phyloP scores from a whole-genome alignment of 2,113 vertebrate genomes.

The Triplophysa tibetana region DNA sequence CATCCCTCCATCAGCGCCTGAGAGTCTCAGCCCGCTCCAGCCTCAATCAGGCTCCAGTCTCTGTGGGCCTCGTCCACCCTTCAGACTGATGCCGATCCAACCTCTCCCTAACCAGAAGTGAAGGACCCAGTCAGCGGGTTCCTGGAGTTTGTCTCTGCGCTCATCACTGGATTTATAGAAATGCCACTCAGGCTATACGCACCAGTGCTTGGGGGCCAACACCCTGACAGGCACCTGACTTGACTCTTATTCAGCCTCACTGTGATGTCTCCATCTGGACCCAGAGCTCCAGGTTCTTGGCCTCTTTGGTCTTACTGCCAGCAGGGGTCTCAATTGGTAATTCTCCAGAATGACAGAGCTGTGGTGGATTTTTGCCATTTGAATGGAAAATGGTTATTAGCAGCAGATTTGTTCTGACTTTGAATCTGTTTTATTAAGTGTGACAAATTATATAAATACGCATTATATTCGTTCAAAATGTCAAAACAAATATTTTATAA shows the following conservation, averaged over 20 bases:
- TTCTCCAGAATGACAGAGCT: neutral
- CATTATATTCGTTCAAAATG: neutral
- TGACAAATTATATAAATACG: neutral
- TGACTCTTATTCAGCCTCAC: conserved; percentile 47
- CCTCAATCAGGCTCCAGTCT: conserved; percentile 28
- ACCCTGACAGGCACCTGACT: conserved; percentile 69
- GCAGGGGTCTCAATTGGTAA: conserved; percentile 34
- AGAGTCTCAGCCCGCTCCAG: conserved; percentile 1
- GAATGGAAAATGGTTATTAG: neutral
- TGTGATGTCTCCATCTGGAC: conserved; percentile 18
- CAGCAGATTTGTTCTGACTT: neutral
- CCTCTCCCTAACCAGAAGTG: conserved; percentile 84
- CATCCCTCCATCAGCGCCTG: conserved; percentile 35
- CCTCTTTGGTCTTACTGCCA: conserved; percentile 23
- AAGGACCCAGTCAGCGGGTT: conserved; percentile 88
- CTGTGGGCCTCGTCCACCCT: conserved; percentile 15
- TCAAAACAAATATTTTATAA: too few species aligned
- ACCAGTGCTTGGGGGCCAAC: conserved; percentile 38
- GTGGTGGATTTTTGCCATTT: neutral
- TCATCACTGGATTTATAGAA: conserved; percentile 97
- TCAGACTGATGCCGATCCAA: conserved; percentile 36
- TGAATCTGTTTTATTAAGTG: neutral
- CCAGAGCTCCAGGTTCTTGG: neutral
- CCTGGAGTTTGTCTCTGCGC: conserved; percentile 90
- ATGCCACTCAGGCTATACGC: conserved; percentile 83